Base-by-base conservation (phyloP, 2,888 invertebrate species). In the Spisula subtruncata region DNA sequence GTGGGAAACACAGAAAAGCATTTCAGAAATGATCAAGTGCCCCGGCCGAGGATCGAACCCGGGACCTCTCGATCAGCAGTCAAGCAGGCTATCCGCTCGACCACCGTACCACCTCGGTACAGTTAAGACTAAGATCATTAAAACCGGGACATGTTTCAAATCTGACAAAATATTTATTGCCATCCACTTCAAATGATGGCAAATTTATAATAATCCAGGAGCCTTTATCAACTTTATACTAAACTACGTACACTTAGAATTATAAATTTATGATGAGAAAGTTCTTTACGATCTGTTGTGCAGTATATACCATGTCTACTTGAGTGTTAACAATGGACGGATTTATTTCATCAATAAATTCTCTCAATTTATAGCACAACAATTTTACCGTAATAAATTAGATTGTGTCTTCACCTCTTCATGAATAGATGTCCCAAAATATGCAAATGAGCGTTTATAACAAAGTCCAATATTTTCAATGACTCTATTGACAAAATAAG, bases 341-440 rank as follows among this genome's bases (percentile, higher is more conserved):
- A 75, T 75, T 75, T 75, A 75, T 32, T 32, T 18, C 75, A 35
- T 75, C 35, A 75, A 75, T 75, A 75, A 75, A 75, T 32, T 75
- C 25, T 32, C 14, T 5, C 32, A 75, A 75, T 75, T 75, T 75
- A 75, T 32, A 35, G 35, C 14, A 66, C 6, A 60, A 20, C 8
- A 60, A 1, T 60, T 48, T 48, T 48, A 48, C 48, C 48, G 48
- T 16, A 51, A 51, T 51, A 51, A 51, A 51, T 10, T 60, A n/a
- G 60, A 60, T n/a, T n/a, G n/a, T 25, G 60, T 8, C 8, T 60
- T 60, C n/a, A n/a, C n/a, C n/a, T n/a, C n/a, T 20, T 8, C 14
- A 60, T 5, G n/a, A 25, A 25, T n/a, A 0, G n/a, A 60, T 60
- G 60, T 20, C 2, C 60, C 25, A 60, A 25, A n/a, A 60, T 60